phyloP scores from a whole-genome alignment of 2,113 vertebrate species.

The Abramis brama region DNA sequence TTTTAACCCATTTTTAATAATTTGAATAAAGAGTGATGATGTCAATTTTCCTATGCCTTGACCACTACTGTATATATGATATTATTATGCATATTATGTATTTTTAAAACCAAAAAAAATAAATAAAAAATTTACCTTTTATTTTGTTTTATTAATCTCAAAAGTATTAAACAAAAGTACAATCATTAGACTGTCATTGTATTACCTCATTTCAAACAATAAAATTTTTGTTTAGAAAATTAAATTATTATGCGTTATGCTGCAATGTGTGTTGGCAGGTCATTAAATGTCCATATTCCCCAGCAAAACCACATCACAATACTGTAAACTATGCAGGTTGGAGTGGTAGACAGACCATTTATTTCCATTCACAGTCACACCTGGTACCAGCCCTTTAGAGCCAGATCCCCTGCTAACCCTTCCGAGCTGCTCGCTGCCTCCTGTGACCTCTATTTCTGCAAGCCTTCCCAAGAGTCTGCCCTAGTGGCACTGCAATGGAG shows the following conservation, averaged over 20 bases:
- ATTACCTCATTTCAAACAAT: neutral
- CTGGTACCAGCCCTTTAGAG: constrained; percentile 28
- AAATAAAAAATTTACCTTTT: neutral
- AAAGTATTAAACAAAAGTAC: neutral
- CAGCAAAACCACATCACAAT: neutral
- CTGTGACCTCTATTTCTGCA: constrained; percentile 34
- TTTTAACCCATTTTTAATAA: too few species aligned
- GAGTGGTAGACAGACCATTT: constrained; percentile 10
- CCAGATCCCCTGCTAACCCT: constrained; percentile 30
- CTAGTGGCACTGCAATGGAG: constrained; percentile 16
- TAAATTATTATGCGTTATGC: neutral
- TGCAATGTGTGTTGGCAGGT: neutral
- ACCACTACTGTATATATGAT: neutral
- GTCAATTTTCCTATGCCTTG: too few species aligned
- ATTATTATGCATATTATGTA: neutral
- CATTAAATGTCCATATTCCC: constrained; percentile 18
- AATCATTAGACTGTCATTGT: neutral
- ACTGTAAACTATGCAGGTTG: neutral
- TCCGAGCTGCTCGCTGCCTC: constrained; percentile 21
- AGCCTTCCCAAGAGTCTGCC: constrained; percentile 42
- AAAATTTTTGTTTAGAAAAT: neutral
- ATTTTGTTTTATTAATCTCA: neutral
- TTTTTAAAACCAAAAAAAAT: neutral
- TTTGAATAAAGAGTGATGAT: too few species aligned
- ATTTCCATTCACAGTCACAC: constrained; percentile 26